Base-by-base conservation (phyloP, 2,797 vertebrate genomes). In the Periophthalmus magnuspinnatus region DNA sequence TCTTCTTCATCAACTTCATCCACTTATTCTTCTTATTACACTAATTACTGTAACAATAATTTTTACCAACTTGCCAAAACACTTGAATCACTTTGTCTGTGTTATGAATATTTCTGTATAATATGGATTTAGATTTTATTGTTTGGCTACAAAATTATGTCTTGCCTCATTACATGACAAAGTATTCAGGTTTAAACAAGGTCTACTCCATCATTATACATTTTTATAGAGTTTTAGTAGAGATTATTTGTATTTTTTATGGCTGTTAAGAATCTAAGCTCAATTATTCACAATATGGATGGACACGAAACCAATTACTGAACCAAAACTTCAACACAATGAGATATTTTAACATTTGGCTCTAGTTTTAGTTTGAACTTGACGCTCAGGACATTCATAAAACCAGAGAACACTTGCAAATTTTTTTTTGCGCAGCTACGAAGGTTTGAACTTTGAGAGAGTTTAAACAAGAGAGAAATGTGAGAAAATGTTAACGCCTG, bases 301-400 rank as follows among this genome's bases (percentile, higher is more conserved):
- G 70, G 48, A 78, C 72, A 81, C 68, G 61, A 72, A 83, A 65
- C 79, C 76, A 86, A 81, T 86, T 84, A 82, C 69, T 63, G 75
- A 74, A 70, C 56, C 65, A 71, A 80, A 86, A 72, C 74, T n/a
- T n/a, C n/a, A n/a, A n/a, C n/a, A n/a, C 87, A 34, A 83, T 82
- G 74, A 80, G 54, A 77, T 48, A 33, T 47, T 64, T 36, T 70
- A 0, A 57, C 70, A 79, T 64, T 76, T 78, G 63, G 58, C 71
- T 79, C 4, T 45, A 0, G 55, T 80, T 70, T 74, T 67, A 38
- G 47, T 65, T 76, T 75, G 61, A 50, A 65, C 54, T 67, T 14
- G 19, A 21, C 56, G 19, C 54, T 75, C 17, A 54, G 17, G 79
- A 67, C 52, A 65, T n/a, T n/a, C n/a, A 71, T 56, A 13, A 67